A percentile compares a stretch with the other conserved stretches of the same genome.
Conservation (phyloP, 2,888 invertebrate genomes). For the Conus canariensis region DNA sequence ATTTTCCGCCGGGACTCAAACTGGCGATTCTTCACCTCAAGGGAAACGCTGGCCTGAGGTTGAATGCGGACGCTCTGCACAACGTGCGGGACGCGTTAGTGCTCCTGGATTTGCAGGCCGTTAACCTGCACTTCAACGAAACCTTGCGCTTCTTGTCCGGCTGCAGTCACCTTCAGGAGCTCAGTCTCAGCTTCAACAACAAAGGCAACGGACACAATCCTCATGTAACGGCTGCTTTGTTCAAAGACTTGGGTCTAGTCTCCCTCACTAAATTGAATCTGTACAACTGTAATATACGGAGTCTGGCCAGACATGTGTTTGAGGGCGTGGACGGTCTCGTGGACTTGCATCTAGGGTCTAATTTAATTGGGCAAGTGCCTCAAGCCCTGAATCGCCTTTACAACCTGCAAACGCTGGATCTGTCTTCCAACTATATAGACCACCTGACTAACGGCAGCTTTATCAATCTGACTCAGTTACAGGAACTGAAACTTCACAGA, state of each 20-base stretch:
- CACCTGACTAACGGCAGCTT: slow-evolving; percentile 44
- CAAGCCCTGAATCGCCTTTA: slow-evolving; percentile 32
- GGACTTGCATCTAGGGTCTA: slow-evolving; percentile 41
- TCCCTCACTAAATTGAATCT: slow-evolving; percentile 44
- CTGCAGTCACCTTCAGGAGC: slow-evolving; percentile 41
- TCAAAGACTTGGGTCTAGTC: slow-evolving; percentile 36
- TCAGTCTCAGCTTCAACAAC: slow-evolving; percentile 50
- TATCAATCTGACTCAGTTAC: slow-evolving; percentile 34
- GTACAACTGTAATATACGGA: slow-evolving; percentile 44
- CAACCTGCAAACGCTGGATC: slow-evolving; percentile 20
- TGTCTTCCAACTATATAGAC: slow-evolving; percentile 45
- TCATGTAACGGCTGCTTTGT: slow-evolving; percentile 9
- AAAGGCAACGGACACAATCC: slow-evolving; percentile 24
- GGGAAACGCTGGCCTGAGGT: slow-evolving; percentile 35
- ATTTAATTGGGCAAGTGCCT: slow-evolving; percentile 27
- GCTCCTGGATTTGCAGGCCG: slow-evolving; percentile 43
- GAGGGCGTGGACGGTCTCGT: slow-evolving; percentile 30
- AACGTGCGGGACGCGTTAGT: slow-evolving; percentile 40
- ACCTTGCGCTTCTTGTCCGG: slow-evolving; percentile 39
- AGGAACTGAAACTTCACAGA: slow-evolving; percentile 37
- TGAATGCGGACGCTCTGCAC: slow-evolving; percentile 37
- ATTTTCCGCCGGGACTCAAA: slow-evolving; percentile 43
- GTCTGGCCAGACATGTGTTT: slow-evolving; percentile 43
- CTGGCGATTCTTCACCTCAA: slow-evolving; percentile 45
- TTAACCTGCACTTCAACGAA: slow-evolving; percentile 41